Conservation (phyloP, 2,113 vertebrate genomes). For the Pagrus major region DNA sequence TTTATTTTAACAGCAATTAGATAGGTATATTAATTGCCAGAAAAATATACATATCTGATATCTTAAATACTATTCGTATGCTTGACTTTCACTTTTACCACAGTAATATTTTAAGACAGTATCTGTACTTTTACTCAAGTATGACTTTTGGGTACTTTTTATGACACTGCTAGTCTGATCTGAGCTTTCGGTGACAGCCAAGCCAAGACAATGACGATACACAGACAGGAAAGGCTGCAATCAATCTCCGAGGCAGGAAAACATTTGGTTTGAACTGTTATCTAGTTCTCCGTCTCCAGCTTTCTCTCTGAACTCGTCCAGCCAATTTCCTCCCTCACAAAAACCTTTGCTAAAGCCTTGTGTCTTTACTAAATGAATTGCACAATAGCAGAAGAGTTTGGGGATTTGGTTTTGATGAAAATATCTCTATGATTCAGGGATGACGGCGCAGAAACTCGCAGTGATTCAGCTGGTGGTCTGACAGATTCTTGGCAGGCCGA, state of each 20-base stretch:
- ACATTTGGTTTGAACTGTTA: constrained; percentile 49
- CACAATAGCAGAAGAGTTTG: background rate
- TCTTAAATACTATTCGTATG: no score
- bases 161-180: background rate
- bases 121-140: no score
- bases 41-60: no score
- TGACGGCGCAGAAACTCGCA: constrained; percentile 35
- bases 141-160: no score
- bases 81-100: no score
- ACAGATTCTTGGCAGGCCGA: constrained; percentile 47
- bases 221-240: constrained; percentile 45
- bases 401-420: constrained; percentile 22
- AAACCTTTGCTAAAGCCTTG: background rate
- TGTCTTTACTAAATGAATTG: background rate
- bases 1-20: no score
- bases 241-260: constrained; percentile 38
- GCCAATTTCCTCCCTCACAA: background rate
- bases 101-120: no score
- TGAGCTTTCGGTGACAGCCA: constrained; percentile 12
- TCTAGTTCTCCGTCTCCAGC: background rate
- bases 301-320: background rate
- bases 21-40: no score
- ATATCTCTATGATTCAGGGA: constrained; percentile 32
- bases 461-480: constrained; percentile 35
- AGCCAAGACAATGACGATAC: constrained; percentile 28